A percentile compares a stretch with the other conserved stretches of the same genome.
These are phyloP conservation scores for Galemys pyrenaicus DNA, from an alignment of 2,113 vertebrate genomes.

Conservation along the genomic window DNA sequence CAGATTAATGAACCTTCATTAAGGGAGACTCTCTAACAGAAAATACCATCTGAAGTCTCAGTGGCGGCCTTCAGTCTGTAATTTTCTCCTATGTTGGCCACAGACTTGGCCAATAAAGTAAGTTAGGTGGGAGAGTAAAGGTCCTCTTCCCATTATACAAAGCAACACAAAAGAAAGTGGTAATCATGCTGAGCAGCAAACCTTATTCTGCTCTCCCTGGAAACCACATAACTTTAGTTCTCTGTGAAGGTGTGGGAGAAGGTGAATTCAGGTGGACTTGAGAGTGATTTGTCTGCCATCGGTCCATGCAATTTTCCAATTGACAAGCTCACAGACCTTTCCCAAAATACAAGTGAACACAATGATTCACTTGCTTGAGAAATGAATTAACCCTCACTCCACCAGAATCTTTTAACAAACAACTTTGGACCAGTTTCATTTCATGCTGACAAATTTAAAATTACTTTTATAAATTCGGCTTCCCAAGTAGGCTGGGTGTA, in stretches of 20 bases:
- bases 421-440: neutral
- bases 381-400: neutral
- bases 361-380: neutral
- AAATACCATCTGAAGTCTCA: neutral
- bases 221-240: neutral
- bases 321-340: neutral
- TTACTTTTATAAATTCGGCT: neutral
- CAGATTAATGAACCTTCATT: neutral
- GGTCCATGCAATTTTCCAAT: neutral
- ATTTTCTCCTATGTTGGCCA: neutral
- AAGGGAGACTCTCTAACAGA: neutral
- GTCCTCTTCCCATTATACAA: neutral
- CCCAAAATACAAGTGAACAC: neutral
- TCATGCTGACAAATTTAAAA: neutral
- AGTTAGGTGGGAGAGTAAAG: neutral
- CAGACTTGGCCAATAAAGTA: neutral
- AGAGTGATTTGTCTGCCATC: neutral
- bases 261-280: neutral
- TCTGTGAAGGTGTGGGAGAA: neutral
- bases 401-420: neutral
- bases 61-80: neutral
- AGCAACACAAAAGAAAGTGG: neutral
- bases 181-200: neutral
- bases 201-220: neutral
- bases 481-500: neutral